Evolutionary conservation across 2,797 vertebrate genomes (phyloP), one percentile per base, ranked within the genome.

Genomic region (Tenualosa thibaudeaui): DNA sequence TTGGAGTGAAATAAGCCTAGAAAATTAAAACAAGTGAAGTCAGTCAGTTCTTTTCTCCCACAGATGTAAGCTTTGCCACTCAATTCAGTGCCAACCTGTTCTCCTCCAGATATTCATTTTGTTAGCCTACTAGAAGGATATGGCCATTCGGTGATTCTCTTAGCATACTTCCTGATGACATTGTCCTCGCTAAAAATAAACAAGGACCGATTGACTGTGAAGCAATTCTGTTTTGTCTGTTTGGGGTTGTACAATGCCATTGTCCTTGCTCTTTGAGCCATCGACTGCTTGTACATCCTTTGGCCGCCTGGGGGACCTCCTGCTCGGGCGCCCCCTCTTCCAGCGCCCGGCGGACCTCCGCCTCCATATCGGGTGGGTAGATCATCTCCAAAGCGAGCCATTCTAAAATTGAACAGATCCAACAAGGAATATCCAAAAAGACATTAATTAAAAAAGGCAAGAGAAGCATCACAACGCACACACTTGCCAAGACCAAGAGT

Each of bases 101-200:
- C 81, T 40, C 24, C 37, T 71, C 58, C 82, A 78, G 5, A 51
- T 19, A n/a, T 50, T 58, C 15, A 17, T 65, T 49, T 65, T 49
- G 56, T 81, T 56, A 40, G 15, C 3, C 24, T 49, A 49, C 7
- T 49, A 58, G 62, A 90, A 98, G 98, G 98, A 99, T 99, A 99
- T 99, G 98, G 98, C 98, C 98, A 99, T 93, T 99, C 98, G 9
- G 97, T 99, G 93, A 99, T 99, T 91, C 98, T 93, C 94, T 99
- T 99, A 89, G 98, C 98, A 60, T 99, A 99, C 96, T 99, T 99
- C 94, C 98, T 96, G 93, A 99, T 97, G 92, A 97, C 94, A 89
- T 99, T 99, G 95, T 99, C 98, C 94, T 99, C 98, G 86, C 97
- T 97, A 94, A 99, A 99, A 95, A 99, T 96, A 96, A 99, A 99